Base-by-base conservation (phyloP, 1,140 invertebrate genomes). In the Holotrichia oblita region DNA sequence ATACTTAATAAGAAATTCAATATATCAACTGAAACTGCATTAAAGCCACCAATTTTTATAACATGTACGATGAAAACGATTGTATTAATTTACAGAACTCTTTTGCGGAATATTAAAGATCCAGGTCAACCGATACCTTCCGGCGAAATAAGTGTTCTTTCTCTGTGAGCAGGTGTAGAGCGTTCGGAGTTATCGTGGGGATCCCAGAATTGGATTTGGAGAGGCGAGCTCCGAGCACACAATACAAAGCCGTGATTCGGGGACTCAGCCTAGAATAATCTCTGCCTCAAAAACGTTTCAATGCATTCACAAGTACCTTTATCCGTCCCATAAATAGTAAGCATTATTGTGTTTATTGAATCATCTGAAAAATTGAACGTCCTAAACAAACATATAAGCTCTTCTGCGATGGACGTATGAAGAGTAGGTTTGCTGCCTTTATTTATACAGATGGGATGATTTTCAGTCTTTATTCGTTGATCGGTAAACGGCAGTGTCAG, bases 331-430 rank as follows among this genome's bases (percentile, higher is more conserved):
- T 81, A 81, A 81, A 81, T 81, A 81, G 76, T 80, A 80, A 80
- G 79, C 77, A 80, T 81, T 81, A 81, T 81, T 81, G 75, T 81
- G 77, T 80, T 79, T 81, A 80, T 80, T 80, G 80, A 78, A 81
- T 81, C 77, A 81, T 81, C 79, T 81, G 80, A 81, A 81, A 81
- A 81, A 81, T 81, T 81, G 80, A 73, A 79, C 74, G 79, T 81
- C 80, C 80, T 81, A 81, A 81, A 81, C 79, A 81, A 81, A 81
- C 77, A 81, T 64, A 73, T 77, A 79, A 80, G 79, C 77, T 79
- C 79, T 79, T 80, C 80, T 61, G 27, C 61, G 10, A 27, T 69
- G 24, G 22, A 69, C 8, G 24, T 34, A 55, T 55, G 61, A 78
- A 80, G 79, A 75, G 78, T 77, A 77, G 55, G 48, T 55, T 22